These are phyloP conservation scores for Tupiocoris notatus DNA, from an alignment of 2,888 invertebrate genomes.

Conservation along the genomic window DNA sequence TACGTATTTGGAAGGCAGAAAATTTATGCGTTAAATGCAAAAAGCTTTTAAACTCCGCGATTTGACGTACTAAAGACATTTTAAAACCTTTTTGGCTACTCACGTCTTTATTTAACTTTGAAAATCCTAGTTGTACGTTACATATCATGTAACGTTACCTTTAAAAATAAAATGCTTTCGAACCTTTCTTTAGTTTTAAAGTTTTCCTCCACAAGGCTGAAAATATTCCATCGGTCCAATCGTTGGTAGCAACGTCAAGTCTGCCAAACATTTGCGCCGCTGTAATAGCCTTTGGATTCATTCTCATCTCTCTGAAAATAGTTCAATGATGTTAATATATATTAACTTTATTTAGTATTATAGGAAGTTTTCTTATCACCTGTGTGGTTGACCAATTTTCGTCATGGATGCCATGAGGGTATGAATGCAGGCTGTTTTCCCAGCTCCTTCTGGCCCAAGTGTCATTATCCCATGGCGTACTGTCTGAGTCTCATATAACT, in stretches of 20 bases:
- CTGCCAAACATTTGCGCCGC: conserved; percentile 97
- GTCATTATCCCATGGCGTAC: conserved; percentile 97
- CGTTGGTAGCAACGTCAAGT: conserved; percentile 93
- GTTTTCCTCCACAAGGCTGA: conserved; percentile 96
- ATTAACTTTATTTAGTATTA: too few species aligned
- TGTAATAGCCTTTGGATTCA: conserved; percentile 98
- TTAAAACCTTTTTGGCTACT: too few species aligned
- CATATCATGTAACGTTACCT: too few species aligned
- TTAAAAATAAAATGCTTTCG: conserved; percentile 23
- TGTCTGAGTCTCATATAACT: conserved; percentile 91
- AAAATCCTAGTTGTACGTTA: too few species aligned
- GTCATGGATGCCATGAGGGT: conserved; percentile 87
- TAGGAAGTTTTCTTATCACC: too few species aligned
- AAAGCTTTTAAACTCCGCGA: too few species aligned
- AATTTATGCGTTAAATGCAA: too few species aligned
- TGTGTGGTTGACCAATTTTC: conserved; percentile 78
- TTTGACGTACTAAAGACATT: too few species aligned
- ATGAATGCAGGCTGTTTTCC: conserved; percentile 89
- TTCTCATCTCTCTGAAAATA: conserved; percentile 78
- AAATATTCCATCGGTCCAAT: conserved; percentile 98
- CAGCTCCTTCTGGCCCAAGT: conserved; percentile 90
- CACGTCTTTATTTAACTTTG: too few species aligned
- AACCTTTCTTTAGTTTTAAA: conserved; percentile 77
- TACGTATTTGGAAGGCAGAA: too few species aligned
- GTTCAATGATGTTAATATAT: neutral